phyloP scores from a whole-genome alignment of 2,888 invertebrate genomes.

The Malacosoma neustria region DNA sequence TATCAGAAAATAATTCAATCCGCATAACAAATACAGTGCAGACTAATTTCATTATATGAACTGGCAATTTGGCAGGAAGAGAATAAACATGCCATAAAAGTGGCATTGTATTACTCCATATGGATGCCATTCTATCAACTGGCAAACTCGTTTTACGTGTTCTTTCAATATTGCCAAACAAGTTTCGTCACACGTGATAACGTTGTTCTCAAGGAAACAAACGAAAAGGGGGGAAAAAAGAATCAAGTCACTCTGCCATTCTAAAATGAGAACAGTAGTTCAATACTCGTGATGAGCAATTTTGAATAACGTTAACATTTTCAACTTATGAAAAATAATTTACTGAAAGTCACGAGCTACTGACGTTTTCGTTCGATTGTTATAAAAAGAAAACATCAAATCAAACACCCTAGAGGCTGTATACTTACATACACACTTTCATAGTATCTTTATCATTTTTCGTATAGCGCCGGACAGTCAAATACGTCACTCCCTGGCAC shows the following conservation, averaged over 20 bases:
- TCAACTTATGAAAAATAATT: no score
- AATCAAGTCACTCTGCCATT: slow-evolving; percentile 28
- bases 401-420: no score
- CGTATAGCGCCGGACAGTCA: no score
- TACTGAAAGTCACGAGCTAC: no score
- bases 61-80: neutral
- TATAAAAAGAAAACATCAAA: no score
- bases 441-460: no score
- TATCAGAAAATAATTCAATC: neutral
- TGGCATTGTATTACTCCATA: neutral
- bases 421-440: no score
- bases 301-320: no score
- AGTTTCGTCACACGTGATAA: slow-evolving; percentile 24
- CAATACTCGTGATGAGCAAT: no score
- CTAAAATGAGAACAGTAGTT: neutral
- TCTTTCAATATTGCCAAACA: slow-evolving; percentile 25
- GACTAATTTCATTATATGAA: neutral
- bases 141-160: slow-evolving; percentile 21
- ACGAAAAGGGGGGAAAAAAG: slow-evolving; percentile 30
- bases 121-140: slow-evolving; percentile 13
- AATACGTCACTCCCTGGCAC: no score
- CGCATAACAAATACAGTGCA: neutral
- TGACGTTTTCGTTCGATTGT: no score
- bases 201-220: slow-evolving; percentile 29
- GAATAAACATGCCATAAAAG: neutral